A percentile compares a stretch with the other conserved stretches of the same genome.
These are phyloP conservation scores for Trachelus tabidus DNA, from an alignment of 2,888 invertebrate species.

Conservation along the genomic window DNA sequence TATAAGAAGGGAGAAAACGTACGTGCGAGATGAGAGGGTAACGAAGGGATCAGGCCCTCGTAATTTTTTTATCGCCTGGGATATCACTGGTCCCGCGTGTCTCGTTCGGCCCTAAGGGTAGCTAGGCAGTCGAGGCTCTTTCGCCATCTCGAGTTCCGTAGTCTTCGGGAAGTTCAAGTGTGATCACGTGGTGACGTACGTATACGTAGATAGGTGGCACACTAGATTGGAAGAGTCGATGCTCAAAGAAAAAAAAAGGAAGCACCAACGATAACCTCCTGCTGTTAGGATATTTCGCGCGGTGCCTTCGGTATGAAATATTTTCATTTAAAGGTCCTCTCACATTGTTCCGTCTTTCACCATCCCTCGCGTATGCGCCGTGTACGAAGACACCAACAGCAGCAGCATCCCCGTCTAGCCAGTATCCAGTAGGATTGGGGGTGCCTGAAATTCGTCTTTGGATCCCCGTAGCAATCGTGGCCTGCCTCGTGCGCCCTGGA, in stretches of 20 bases:
- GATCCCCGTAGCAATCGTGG: conserved; percentile 9
- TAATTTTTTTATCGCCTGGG: not conserved
- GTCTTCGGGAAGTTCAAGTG: not conserved
- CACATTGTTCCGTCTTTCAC: not conserved
- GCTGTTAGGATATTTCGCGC: conserved; percentile 1
- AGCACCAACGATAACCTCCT: not conserved
- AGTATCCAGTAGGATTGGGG: not conserved
- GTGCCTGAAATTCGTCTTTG: conserved; percentile 20
- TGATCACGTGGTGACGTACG: not conserved
- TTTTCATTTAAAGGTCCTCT: conserved; percentile 49
- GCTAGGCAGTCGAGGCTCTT: not conserved
- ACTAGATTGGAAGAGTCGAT: not conserved
- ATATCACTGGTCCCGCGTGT: not conserved
- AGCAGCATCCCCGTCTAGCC: not conserved
- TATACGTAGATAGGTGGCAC: not conserved
- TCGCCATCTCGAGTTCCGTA: not conserved
- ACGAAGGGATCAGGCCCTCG: not conserved
- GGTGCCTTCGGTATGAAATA: conserved; percentile 41
- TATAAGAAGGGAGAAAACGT: not conserved
- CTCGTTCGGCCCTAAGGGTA: not conserved
- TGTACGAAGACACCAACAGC: not conserved
- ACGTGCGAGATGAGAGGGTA: not conserved
- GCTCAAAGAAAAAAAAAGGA: conserved; percentile 4
- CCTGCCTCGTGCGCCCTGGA: not conserved
- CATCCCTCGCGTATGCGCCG: not conserved